These are phyloP conservation scores for Dolichotis patagonum DNA, from an alignment of 2,113 vertebrate species.

Conservation along the genomic window DNA sequence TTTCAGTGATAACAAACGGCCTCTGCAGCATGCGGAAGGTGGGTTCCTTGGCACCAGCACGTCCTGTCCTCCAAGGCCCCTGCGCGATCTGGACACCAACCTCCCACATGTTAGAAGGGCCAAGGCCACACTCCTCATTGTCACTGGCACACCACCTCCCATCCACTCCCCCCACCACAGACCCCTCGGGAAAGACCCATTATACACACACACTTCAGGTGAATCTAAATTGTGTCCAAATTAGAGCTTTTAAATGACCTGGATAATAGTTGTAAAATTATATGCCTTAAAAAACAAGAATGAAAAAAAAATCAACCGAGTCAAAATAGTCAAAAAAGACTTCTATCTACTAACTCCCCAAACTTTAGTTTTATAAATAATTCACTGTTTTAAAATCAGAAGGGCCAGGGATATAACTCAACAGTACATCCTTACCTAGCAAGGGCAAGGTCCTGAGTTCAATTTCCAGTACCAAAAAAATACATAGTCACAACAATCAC, in stretches of 20 bases:
- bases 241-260: conserved; percentile 16
- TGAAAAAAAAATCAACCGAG: neutral
- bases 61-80: neutral
- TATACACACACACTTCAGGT: neutral
- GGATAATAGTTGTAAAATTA: conserved; percentile 17
- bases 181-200: neutral
- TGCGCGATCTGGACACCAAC: neutral
- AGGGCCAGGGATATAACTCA: neutral
- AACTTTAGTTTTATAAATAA: conserved; percentile 34
- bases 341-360: neutral
- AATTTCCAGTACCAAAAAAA: too few relatives aligned
- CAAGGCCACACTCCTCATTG: neutral
- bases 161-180: neutral
- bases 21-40: neutral
- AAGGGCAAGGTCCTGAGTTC: too few relatives aligned
- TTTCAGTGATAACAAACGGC: neutral
- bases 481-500: neutral
- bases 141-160: neutral
- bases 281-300: neutral
- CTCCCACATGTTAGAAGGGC: neutral
- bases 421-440: too few relatives aligned
- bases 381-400: conserved; percentile 42
- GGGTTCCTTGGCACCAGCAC: neutral
- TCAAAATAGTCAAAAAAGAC: conserved; percentile 16
- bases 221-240: neutral